These are phyloP conservation scores for Cichladusa arquata DNA, from an alignment of 2,113 vertebrate genomes.

Conservation along the genomic window DNA sequence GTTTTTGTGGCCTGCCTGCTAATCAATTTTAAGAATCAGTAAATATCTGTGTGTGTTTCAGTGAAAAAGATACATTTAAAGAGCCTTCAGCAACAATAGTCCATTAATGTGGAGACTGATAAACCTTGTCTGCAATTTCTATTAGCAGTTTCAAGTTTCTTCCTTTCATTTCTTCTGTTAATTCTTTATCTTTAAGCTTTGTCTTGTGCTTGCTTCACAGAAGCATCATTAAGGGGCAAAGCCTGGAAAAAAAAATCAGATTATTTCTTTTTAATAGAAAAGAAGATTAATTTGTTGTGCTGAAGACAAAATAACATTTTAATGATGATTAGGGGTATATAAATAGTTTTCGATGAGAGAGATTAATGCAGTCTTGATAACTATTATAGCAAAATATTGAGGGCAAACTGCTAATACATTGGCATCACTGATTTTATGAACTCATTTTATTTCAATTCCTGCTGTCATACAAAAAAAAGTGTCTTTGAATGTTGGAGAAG, in stretches of 20 bases:
- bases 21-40: background rate
- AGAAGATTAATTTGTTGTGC: slow-evolving; percentile 25
- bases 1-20: background rate
- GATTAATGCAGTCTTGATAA: background rate
- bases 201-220: background rate
- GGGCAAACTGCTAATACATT: background rate
- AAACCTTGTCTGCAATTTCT: background rate
- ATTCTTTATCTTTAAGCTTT: background rate
- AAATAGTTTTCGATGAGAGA: slow-evolving; percentile 10
- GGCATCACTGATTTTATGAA: slow-evolving; percentile 36
- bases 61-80: background rate
- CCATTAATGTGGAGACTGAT: background rate
- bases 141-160: background rate
- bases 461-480: background rate
- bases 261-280: slow-evolving; percentile 18
- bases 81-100: background rate
- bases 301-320: slow-evolving; percentile 35
- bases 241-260: background rate
- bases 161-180: background rate
- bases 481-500: background rate
- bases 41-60: background rate
- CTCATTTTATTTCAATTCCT: slow-evolving; percentile 9
- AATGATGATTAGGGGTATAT: slow-evolving; percentile 13
- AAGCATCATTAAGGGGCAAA: background rate
- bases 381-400: slow-evolving; percentile 31